These are phyloP conservation scores for Acanthoscelides obtectus DNA, from an alignment of 2,888 invertebrate species.

Conservation along the genomic window DNA sequence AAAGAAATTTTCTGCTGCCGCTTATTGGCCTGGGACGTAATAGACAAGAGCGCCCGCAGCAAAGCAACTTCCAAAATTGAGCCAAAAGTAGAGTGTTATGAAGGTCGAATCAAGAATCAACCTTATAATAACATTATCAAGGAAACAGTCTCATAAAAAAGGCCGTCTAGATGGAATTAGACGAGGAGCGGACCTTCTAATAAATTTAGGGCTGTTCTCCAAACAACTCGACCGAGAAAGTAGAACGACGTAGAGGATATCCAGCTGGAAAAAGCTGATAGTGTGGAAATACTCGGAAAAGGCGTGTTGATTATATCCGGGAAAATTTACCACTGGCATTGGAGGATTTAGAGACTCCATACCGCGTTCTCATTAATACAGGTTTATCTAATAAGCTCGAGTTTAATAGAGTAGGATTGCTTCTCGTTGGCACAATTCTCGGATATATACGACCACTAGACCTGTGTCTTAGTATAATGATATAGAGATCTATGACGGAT, in stretches of 20 bases:
- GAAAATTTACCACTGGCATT: background rate
- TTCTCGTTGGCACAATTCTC: background rate
- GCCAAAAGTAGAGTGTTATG: background rate
- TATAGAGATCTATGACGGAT: too few relatives aligned
- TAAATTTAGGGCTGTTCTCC: background rate
- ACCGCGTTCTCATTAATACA: background rate
- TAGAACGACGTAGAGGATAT: background rate
- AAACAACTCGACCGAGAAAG: background rate
- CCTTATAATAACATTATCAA: background rate
- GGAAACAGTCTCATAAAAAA: background rate
- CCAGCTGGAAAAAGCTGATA: background rate
- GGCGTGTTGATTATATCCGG: background rate
- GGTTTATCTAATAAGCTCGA: background rate
- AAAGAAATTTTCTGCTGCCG: too few relatives aligned
- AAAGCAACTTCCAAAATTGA: background rate
- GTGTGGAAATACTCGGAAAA: background rate
- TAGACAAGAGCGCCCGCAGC: background rate
- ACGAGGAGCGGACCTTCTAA: background rate
- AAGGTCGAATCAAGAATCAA: background rate
- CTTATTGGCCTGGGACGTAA: background rate
- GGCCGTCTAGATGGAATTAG: background rate
- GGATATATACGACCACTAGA: too few relatives aligned
- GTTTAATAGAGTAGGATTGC: background rate
- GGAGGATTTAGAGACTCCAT: background rate
- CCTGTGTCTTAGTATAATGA: too few relatives aligned